Evolutionary conservation across 2,888 invertebrate genomes (phyloP), one percentile per base, ranked within the genome.

Genomic region (Scrobipalpa costella): DNA sequence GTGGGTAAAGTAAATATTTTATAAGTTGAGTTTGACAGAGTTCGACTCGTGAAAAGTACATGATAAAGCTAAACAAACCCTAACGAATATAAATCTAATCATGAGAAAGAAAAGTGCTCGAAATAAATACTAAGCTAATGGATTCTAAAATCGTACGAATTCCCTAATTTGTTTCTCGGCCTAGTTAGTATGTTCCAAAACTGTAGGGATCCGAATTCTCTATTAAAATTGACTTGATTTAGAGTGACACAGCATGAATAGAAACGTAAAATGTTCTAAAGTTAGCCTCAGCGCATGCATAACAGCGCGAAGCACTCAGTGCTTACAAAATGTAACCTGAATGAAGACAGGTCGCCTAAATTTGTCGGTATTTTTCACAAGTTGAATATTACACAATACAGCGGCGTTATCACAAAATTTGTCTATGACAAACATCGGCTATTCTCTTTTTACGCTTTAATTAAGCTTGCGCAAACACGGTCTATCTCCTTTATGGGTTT

Each of bases 401-500:
- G 65, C 68, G 68, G 71, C 63, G 71, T 75, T 78, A 79, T 79
- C 77, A 55, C 55, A 55, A 11, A 77, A 79, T 79, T 79, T 78
- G 79, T 73, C 67, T 73, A 69, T 68, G 63, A 70, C 75, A 78
- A 79, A 81, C 77, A 77, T 73, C 80, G 81, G 79, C 75, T 73
- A 77, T 78, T 77, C 79, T 78, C 71, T 73, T 73, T 75, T 72
- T 63, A 73, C 64, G 71, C 70, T 72, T 73, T 70, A 71, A 71
- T 69, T 68, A 76, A 80, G 79, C 76, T 73, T 73, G 66, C 60
- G 75, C 69, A 77, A 70, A 77, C 77, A 75, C 21, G 21, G 71
- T 65, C 73, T 79, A 78, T 78, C 76, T 73, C 69, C 68, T 74
- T 74, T 75, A 77, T 76, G 74, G 74, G 77, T 78, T 80, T 80